Evolutionary conservation across 1,140 invertebrate species (phyloP), one percentile per base, ranked within the genome.

Genomic region (Batillaria attramentaria): DNA sequence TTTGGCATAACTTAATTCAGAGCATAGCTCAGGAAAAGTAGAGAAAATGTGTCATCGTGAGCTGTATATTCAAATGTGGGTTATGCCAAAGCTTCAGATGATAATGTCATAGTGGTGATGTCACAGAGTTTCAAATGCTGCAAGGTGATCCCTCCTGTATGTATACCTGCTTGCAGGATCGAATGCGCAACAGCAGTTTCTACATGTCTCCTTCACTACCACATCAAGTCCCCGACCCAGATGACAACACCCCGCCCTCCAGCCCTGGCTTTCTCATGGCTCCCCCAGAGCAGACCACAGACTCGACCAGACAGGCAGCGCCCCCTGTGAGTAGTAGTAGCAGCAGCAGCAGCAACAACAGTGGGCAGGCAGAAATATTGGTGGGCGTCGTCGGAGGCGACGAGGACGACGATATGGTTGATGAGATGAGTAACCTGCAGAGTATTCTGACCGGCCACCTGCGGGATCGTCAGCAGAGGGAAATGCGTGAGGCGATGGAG

Each of bases 401-500:
- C n/a, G n/a, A n/a, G 10, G 24, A 62, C 33, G 57, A 62, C 33
- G 57, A 62, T 28, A 62, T 10, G 10, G 57, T 28, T n/a, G 24
- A 31, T 10, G 13, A 5, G 8, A 8, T 4, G n/a, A n/a, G n/a
- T n/a, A n/a, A n/a, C n/a, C n/a, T n/a, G n/a, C n/a, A n/a, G n/a
- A n/a, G n/a, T 70, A 6, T 70, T 70, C 41, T 70, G 41, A 46
- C 39, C 18, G 42, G 50, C 4, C 24, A 46, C 5, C 31, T 81
- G 31, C 68, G 60, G 5, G 50, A 78, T 24, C 31, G 79, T 10
- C 74, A 75, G 57, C 66, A 72, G 39, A 69, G 73, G 66, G 82
- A 80, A 70, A 79, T 66, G 80, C 70, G 50, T 73, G 72, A 74
- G 68, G 78, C 20, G n/a, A 62, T 31, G 54, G 57, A 70, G 41